These are phyloP conservation scores for Drosophila infuscata DNA, from an alignment of 2,888 invertebrate species.

Conservation along the genomic window DNA sequence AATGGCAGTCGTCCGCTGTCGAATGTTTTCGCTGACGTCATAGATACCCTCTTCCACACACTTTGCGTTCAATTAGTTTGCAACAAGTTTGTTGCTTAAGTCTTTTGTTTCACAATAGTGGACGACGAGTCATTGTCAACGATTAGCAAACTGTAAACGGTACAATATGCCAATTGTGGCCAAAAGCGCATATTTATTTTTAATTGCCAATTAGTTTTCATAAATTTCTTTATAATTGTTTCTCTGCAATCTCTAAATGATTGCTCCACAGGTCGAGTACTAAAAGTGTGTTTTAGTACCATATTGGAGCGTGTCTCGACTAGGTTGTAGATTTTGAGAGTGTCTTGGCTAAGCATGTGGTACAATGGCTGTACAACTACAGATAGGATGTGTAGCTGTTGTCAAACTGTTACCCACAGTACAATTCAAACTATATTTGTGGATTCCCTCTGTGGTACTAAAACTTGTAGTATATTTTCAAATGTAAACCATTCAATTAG, in stretches of 20 bases:
- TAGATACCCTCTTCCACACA: background rate
- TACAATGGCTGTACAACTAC: slow-evolving; percentile 18
- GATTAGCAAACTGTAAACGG: slow-evolving; percentile 20
- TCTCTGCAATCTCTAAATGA: background rate
- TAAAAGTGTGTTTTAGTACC: slow-evolving; percentile 23
- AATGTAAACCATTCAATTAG: background rate
- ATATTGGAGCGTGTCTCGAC: slow-evolving; percentile 4
- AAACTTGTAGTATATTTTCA: background rate
- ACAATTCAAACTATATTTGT: background rate
- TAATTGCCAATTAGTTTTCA: slow-evolving; percentile 1
- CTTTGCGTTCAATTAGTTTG: background rate
- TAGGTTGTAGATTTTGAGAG: background rate
- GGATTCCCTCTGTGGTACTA: background rate
- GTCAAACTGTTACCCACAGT: slow-evolving; percentile 12
- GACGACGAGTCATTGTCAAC: slow-evolving; percentile 4
- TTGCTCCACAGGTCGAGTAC: background rate
- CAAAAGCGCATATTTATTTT: background rate
- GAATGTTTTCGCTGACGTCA: slow-evolving; percentile 54
- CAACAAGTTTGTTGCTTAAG: slow-evolving; percentile 74
- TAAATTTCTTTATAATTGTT: slow-evolving; percentile 9
- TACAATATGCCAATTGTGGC: background rate
- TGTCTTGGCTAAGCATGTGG: slow-evolving; percentile 24
- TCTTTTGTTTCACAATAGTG: slow-evolving; percentile 68
- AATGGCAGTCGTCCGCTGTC: slow-evolving; percentile 18
- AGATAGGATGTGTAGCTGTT: background rate